Percentiles rank a stretch among this genome's conserved stretches.
Conservation (phyloP, 2,113 vertebrate genomes). For the Pelodiscus sinensis region DNA sequence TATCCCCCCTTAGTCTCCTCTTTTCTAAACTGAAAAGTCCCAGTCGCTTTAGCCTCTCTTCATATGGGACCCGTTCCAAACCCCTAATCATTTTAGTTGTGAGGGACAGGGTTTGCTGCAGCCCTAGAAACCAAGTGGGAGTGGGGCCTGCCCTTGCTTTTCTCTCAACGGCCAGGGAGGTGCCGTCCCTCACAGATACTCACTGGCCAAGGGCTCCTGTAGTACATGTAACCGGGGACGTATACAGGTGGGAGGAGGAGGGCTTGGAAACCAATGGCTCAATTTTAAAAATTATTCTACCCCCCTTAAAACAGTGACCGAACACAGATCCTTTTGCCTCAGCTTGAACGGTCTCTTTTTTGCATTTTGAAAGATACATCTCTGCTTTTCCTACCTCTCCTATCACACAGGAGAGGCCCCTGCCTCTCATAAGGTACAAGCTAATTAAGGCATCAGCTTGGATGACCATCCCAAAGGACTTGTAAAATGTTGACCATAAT, state of each 20-base stretch:
- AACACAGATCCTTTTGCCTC: neutral
- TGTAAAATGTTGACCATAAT: neutral
- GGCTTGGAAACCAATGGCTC: neutral
- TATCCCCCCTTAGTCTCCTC: no score
- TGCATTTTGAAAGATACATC: neutral
- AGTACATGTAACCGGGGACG: neutral
- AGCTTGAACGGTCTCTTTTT: neutral
- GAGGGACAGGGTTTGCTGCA: neutral
- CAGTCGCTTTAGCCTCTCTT: no score
- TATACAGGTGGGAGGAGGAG: neutral
- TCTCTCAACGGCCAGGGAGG: fast-evolving
- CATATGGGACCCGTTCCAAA: no score
- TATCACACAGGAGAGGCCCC: neutral
- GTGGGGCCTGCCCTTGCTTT: neutral
- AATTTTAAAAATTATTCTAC: neutral
- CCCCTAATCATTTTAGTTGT: no score
- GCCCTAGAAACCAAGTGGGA: no score
- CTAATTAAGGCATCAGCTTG: neutral
- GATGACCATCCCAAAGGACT: neutral
- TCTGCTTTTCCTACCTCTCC: neutral
- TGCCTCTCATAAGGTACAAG: neutral
- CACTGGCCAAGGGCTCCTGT: neutral
- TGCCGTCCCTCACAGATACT: neutral
- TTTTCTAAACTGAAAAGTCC: no score
- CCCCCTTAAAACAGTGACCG: neutral